These are phyloP conservation scores for Mystacides longicornis DNA, from an alignment of 2,888 invertebrate genomes.

Conservation along the genomic window DNA sequence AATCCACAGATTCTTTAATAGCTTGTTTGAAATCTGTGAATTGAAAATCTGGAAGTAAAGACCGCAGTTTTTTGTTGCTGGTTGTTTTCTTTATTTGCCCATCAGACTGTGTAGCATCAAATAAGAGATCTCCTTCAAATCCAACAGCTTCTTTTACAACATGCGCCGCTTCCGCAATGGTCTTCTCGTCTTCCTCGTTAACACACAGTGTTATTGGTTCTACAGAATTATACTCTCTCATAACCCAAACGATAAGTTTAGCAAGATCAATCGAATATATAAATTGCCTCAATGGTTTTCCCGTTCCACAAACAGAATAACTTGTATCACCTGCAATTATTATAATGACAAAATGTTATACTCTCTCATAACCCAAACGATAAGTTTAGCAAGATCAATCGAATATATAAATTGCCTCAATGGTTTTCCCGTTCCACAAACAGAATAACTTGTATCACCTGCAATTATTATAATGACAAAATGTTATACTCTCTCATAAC, in stretches of 20 bases:
- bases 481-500: constrained; percentile 77
- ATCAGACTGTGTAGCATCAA: constrained; percentile 84
- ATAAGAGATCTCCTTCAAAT: constrained; percentile 67
- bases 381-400: constrained; percentile 79
- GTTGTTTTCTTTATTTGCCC: constrained; percentile 99
- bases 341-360: no score
- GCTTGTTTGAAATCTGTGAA: constrained; percentile 88
- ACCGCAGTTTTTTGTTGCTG: constrained; percentile 81
- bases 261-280: constrained; percentile 95
- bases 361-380: constrained; percentile 83
- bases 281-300: constrained; percentile 91
- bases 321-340: constrained; percentile 51
- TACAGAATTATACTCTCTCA: constrained; percentile 77
- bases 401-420: constrained; percentile 97
- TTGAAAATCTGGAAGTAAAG: constrained; percentile 69
- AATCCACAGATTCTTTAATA: constrained; percentile 76
- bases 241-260: constrained; percentile 82
- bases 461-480: no score
- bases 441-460: constrained; percentile 61
- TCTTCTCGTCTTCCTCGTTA: constrained; percentile 87
- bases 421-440: constrained; percentile 89
- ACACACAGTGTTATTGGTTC: constrained; percentile 96
- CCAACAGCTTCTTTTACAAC: constrained; percentile 75
- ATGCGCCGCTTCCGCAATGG: constrained; percentile 80
- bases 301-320: constrained; percentile 85